These are phyloP conservation scores for Lepidocyrtoides sp. DNA, from an alignment of 2,888 invertebrate species.

Conservation along the genomic window DNA sequence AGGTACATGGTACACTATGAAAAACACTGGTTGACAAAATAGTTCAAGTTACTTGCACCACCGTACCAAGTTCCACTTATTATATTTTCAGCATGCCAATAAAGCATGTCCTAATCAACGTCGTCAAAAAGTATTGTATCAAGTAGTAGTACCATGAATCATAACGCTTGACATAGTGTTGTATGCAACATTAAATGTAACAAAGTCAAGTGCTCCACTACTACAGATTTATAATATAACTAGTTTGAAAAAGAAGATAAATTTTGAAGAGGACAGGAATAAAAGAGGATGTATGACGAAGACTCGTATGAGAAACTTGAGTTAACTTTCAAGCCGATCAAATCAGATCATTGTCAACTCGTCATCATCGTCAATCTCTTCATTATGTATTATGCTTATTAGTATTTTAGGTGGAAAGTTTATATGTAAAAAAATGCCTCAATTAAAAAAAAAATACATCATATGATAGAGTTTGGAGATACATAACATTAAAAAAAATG, in stretches of 20 bases:
- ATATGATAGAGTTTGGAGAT: too few relatives aligned
- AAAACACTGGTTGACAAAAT: too few relatives aligned
- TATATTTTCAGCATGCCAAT: background rate
- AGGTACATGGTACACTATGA: too few relatives aligned
- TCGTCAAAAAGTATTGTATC: too few relatives aligned
- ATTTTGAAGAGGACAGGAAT: background rate
- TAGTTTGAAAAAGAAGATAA: constrained; percentile 14
- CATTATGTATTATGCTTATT: background rate
- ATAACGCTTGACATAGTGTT: background rate
- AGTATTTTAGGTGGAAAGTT: background rate
- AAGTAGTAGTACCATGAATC: too few relatives aligned
- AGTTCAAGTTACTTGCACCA: too few relatives aligned
- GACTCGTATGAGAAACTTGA: background rate
- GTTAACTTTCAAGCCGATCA: background rate
- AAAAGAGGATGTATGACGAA: background rate
- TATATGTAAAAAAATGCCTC: background rate
- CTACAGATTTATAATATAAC: too few relatives aligned
- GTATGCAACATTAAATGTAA: background rate
- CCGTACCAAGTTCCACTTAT: too few relatives aligned
- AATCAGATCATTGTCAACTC: constrained; percentile 20
- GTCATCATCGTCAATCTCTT: background rate
- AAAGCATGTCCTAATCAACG: background rate
- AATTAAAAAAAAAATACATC: too few relatives aligned
- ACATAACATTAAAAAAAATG: too few relatives aligned
- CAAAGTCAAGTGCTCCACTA: constrained; percentile 9